Percentiles rank a stretch among this genome's conserved stretches.
These are phyloP conservation scores for Gorsachius goisagi DNA, from an alignment of 2,113 vertebrate genomes.

Conservation along the genomic window DNA sequence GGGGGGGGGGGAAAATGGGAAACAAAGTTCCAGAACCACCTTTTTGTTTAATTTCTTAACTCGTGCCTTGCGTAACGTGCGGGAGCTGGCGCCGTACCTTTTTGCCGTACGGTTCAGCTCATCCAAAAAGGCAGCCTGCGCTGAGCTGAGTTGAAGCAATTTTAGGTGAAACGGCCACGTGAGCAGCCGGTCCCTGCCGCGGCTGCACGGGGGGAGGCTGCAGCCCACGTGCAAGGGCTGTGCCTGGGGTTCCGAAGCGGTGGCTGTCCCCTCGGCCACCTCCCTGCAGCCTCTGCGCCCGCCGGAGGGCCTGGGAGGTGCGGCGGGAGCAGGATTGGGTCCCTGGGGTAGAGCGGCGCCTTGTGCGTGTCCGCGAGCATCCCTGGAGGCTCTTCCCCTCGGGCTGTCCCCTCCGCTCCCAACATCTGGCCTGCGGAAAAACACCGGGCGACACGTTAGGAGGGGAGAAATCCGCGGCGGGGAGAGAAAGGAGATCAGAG, in stretches of 20 bases:
- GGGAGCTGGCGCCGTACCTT: background rate
- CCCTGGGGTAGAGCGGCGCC: background rate
- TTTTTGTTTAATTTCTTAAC: background rate
- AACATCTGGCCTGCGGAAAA: background rate
- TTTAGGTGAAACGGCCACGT: background rate
- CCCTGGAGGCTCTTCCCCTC: background rate
- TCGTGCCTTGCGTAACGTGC: rapidly evolving
- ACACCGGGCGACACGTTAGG: rapidly evolving
- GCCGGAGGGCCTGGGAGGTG: background rate
- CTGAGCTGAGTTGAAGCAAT: background rate
- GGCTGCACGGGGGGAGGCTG: background rate
- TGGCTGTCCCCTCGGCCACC: background rate
- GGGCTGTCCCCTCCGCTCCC: rapidly evolving
- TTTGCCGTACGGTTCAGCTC: background rate
- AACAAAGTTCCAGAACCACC: background rate
- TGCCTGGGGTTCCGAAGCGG: rapidly evolving
- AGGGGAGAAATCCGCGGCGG: background rate
- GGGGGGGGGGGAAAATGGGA: background rate
- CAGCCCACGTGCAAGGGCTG: background rate
- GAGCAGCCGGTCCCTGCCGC: background rate
- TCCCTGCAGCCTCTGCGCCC: background rate
- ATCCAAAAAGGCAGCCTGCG: background rate
- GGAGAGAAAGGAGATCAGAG: background rate
- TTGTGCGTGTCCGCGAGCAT: background rate
- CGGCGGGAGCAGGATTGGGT: rapidly evolving